Evolutionary conservation across 2,113 vertebrate genomes (phyloP), one percentile per base, ranked within the genome.

Genomic region (Rafetus swinhoei): DNA sequence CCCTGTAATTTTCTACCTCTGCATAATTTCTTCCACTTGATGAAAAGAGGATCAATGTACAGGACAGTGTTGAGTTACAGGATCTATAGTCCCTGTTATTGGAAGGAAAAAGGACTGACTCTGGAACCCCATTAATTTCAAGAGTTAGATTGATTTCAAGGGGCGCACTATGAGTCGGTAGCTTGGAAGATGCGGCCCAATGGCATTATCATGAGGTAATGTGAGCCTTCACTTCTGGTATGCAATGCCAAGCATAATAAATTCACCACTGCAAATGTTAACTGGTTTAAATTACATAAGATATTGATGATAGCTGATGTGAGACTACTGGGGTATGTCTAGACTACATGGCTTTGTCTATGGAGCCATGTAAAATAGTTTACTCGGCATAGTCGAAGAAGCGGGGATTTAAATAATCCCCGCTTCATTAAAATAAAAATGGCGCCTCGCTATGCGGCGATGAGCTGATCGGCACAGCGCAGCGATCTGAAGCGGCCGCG

Each of bases 11-110:
- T 91, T 84, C 90, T 90, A 62, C 29, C 77, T 95, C 82, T 88
- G 92, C 69, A 88, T 90, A 93, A 91, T 94, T 91, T 90, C 92
- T 82, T 88, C 76, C 88, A 53, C 92, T 91, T 93, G 80, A 95
- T 95, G 89, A 95, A 87, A 91, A 96, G 85, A 77, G 35, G 84
- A 93, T 97, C 95, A 39, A 95, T 97, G 53, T 39, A 45, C 39
- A 45, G 39, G 39, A 39, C 5, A 27, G 89, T 90, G 81, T 91
- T 91, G 53, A 1, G 2, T 96, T 95, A 84, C 95, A 85, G 4
- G 72, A 91, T 72, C 27, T 90, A 7, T 90, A 82, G 92, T 94
- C 94, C 89, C 82, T 45, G 39, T 45, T 45, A 45, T 45, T 45
- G 39, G 39, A 85, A 86, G 56, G 81, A 50, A 74, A 60, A 90